Evolutionary conservation across 2,888 invertebrate genomes (phyloP).

Genomic region (Odontothrips loti): DNA sequence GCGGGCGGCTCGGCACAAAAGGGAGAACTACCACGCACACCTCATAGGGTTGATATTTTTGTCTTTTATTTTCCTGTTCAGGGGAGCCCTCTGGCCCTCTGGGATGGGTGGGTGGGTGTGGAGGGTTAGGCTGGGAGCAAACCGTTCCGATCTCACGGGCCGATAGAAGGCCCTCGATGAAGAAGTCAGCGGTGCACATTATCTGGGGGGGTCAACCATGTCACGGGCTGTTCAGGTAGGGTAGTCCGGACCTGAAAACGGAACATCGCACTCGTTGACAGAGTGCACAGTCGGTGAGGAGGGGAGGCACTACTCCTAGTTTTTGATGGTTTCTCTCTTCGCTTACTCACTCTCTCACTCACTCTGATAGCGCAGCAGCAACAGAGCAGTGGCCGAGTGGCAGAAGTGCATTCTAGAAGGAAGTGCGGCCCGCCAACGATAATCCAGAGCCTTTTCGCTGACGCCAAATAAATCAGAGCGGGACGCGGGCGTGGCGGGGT

Average conservation of each 20-base stretch:
- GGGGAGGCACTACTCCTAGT: no score
- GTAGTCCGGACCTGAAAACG: no score
- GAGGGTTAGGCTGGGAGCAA: not conserved
- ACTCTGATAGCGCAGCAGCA: no score
- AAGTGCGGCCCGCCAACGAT: constrained; percentile 3
- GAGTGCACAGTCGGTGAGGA: no score
- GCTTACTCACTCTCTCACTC: no score
- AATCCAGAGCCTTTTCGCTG: constrained; percentile 19
- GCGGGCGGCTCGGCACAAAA: not conserved
- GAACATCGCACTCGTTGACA: no score
- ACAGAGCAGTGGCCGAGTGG: not conserved
- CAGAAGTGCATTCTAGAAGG: not conserved
- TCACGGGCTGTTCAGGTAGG: no score
- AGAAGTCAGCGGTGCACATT: not conserved
- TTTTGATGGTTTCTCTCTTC: no score
- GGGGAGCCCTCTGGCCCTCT: not conserved
- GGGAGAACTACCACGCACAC: not conserved
- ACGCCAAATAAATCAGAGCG: constrained; percentile 21
- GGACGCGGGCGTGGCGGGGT: not conserved
- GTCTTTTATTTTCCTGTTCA: not conserved
- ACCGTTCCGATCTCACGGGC: not conserved
- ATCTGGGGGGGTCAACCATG: no score
- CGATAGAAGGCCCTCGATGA: constrained; percentile 8
- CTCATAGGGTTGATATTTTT: not conserved
- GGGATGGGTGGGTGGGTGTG: not conserved